Evolutionary conservation across 2,113 vertebrate species (phyloP), one percentile per base, ranked within the genome.

Genomic region (Lepus americanus): DNA sequence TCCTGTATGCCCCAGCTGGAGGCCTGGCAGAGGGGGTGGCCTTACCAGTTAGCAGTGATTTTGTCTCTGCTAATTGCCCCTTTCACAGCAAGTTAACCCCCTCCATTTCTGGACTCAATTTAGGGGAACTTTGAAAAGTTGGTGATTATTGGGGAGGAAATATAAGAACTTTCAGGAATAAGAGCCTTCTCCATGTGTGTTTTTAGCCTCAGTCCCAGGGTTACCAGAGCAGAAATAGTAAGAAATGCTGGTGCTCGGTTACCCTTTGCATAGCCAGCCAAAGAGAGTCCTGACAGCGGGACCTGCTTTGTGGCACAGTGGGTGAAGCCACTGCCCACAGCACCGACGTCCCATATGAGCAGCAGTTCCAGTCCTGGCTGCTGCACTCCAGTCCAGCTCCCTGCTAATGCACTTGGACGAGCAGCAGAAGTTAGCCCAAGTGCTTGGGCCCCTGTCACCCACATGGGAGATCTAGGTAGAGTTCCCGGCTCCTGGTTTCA

Each of bases 251-350:
- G 55, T 44, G 36, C 0, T 51, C 44, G 25, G 20, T 39, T 36
- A n/a, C 20, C 66, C 33, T 44, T 59, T 29, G 27, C 1, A 20
- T 31, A 17, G 44, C 44, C 6, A 7, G 13, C 31, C 44, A 64
- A 0, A 72, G 72, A 55, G 0, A 0, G 10, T 16, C 19, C 14
- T 9, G 44, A 59, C 14, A 59, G 55, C 6, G 2, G 55, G 55
- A 44, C 44, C 55, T 59, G 55, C 55, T 20, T 19, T 19, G 55
- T 20, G 55, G 55, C 55, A 59, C 55, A 59, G 55, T 12, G 55
- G 19, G 55, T 59, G 14, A 59, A 59, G 55, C 55, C 55, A 16
- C 55, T 59, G 14, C 14, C 55, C 19, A 16, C 44, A 44, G 44
- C 44, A 44, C 44, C 44, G 44, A 6, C 7, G 44, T 7, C 5